These are phyloP conservation scores for Arctopsyche grandis DNA, from an alignment of 1,140 invertebrate genomes.

Conservation along the genomic window DNA sequence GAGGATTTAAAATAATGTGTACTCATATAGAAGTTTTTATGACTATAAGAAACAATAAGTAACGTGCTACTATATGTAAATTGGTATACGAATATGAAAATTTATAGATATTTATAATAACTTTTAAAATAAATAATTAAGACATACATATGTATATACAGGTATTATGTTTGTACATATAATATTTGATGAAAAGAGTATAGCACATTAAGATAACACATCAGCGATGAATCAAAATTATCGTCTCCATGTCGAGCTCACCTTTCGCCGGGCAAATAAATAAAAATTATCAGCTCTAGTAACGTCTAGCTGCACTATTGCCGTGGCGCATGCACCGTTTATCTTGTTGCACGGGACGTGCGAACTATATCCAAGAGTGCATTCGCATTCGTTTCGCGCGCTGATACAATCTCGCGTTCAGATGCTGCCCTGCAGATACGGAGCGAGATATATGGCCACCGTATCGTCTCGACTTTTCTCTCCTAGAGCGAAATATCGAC, in stretches of 20 bases:
- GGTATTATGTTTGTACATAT: too few relatives aligned
- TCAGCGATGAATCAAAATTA: background rate
- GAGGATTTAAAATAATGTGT: too few relatives aligned
- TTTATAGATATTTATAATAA: too few relatives aligned
- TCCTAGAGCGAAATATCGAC: background rate
- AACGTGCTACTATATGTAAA: too few relatives aligned
- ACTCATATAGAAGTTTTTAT: too few relatives aligned
- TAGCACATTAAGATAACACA: too few relatives aligned
- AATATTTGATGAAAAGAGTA: too few relatives aligned
- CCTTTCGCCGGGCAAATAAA: background rate
- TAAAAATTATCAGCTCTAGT: conserved; percentile 3
- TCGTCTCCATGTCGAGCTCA: background rate
- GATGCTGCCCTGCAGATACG: conserved; percentile 49
- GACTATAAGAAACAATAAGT: too few relatives aligned
- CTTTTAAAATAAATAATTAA: too few relatives aligned
- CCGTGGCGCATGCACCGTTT: conserved; percentile 2
- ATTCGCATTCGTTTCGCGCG: conserved; percentile 11
- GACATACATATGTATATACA: too few relatives aligned
- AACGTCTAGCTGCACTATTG: background rate
- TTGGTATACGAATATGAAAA: too few relatives aligned
- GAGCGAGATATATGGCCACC: conserved; percentile 41
- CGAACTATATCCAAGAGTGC: conserved; percentile 48
- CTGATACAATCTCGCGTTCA: background rate
- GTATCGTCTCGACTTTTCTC: background rate
- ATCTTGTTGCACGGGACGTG: conserved; percentile 47